Percentiles rank a stretch among this genome's conserved stretches.
Evolutionary conservation across 2,113 vertebrate genomes (phyloP).

Genomic region (Perca fluviatilis): DNA sequence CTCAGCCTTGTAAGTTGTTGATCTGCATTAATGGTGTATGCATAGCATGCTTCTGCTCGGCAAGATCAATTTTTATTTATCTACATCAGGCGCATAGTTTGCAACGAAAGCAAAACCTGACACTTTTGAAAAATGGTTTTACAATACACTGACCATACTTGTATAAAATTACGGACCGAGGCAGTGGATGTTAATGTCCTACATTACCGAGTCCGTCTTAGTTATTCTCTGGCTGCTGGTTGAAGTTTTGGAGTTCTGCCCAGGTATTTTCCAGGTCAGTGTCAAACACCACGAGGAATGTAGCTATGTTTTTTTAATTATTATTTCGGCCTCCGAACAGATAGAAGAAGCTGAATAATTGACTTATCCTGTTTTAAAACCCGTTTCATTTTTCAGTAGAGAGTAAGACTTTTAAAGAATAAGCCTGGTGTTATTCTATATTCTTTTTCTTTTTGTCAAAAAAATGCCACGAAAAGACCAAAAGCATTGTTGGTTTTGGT

Average conservation of each 20-base stretch:
- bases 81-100: slow-evolving; percentile 22
- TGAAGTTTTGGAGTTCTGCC: slow-evolving; percentile 49
- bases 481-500: too few relatives aligned
- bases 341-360: too few relatives aligned
- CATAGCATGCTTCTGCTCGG: slow-evolving; percentile 50
- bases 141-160: slow-evolving; percentile 10
- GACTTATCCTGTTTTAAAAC: background rate
- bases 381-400: background rate
- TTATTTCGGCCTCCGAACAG: slow-evolving; percentile 7
- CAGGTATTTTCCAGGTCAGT: slow-evolving; percentile 68
- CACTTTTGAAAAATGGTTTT: slow-evolving; percentile 52
- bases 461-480: too few relatives aligned
- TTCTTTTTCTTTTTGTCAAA: background rate
- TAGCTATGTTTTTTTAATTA: background rate
- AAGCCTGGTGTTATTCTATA: background rate
- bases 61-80: slow-evolving; percentile 72
- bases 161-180: slow-evolving; percentile 5
- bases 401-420: background rate
- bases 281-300: slow-evolving; percentile 40
- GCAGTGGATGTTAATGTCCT: background rate
- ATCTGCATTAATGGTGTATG: slow-evolving; percentile 72
- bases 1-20: slow-evolving; percentile 56
- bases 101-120: slow-evolving; percentile 19
- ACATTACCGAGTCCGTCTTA: background rate
- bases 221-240: slow-evolving; percentile 23